Evolutionary conservation across 2,113 vertebrate species (phyloP).

Genomic region (Ellobius talpinus): DNA sequence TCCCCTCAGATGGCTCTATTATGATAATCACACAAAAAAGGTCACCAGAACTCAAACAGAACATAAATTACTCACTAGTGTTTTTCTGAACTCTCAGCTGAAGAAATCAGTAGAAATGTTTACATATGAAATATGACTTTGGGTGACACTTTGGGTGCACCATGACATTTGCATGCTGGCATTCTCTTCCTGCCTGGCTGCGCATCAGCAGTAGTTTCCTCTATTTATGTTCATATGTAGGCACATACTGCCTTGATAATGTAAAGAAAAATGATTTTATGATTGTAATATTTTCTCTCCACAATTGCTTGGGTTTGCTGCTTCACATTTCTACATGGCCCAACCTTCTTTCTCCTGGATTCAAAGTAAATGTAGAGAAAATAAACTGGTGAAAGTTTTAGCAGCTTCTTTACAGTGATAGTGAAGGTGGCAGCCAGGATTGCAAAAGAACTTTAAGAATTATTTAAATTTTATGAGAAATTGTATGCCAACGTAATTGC

Average conservation of each 20-base stretch:
- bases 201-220: not conserved
- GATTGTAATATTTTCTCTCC: not conserved
- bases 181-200: not conserved
- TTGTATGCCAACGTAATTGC: not conserved
- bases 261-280: not conserved
- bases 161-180: not conserved
- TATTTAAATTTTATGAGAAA: not conserved
- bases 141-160: too few relatives aligned
- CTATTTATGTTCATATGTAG: not conserved
- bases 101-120: not conserved
- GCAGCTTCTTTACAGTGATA: not conserved
- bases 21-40: not conserved
- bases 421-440: not conserved
- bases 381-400: not conserved
- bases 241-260: not conserved
- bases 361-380: not conserved
- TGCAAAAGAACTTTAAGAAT: not conserved
- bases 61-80: not conserved
- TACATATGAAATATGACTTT: not conserved
- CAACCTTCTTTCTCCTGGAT: not conserved
- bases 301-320: not conserved
- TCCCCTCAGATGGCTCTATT: not conserved
- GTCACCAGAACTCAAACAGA: not conserved
- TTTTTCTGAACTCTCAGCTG: not conserved
- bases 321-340: not conserved